Evolutionary conservation across 2,113 vertebrate species (phyloP).

Genomic region (Gallinago jamesoni): DNA sequence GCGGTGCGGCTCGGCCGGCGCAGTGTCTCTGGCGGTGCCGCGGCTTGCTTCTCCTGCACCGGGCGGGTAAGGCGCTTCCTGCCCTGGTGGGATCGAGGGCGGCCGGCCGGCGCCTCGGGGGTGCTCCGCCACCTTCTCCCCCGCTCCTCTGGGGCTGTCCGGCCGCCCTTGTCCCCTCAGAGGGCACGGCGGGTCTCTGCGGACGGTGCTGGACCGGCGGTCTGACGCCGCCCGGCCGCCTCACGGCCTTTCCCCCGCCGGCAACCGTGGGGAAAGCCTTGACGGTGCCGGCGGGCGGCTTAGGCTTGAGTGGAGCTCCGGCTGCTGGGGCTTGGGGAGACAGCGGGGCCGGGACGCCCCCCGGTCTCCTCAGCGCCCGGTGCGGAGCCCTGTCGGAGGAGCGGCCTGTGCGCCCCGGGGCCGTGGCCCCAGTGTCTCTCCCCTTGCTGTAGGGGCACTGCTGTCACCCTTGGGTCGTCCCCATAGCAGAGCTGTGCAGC

Average conservation of each 20-base stretch:
- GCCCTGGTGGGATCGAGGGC: background rate
- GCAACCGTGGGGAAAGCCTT: background rate
- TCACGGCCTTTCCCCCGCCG: background rate
- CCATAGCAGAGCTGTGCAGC: rapidly evolving
- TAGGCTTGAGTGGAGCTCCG: background rate
- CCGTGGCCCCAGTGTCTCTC: rapidly evolving
- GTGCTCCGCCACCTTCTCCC: too few species aligned
- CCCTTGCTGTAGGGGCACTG: rapidly evolving
- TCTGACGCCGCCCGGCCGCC: background rate
- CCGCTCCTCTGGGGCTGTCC: background rate
- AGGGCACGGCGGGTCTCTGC: background rate
- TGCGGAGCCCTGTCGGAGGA: background rate
- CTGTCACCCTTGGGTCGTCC: background rate
- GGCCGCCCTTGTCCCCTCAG: background rate
- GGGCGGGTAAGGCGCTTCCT: background rate
- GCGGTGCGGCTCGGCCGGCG: rapidly evolving
- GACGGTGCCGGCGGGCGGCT: too few species aligned
- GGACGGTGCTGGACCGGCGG: background rate
- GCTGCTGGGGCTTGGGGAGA: background rate
- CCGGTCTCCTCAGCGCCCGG: too few species aligned
- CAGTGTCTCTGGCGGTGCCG: rapidly evolving
- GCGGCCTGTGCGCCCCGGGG: background rate
- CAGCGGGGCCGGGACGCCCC: rapidly evolving
- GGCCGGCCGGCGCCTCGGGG: background rate
- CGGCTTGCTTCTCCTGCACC: background rate